These are phyloP conservation scores for Phenganax subtilis DNA, from an alignment of 92 coral and sea anemone genomes.

Conservation along the genomic window DNA sequence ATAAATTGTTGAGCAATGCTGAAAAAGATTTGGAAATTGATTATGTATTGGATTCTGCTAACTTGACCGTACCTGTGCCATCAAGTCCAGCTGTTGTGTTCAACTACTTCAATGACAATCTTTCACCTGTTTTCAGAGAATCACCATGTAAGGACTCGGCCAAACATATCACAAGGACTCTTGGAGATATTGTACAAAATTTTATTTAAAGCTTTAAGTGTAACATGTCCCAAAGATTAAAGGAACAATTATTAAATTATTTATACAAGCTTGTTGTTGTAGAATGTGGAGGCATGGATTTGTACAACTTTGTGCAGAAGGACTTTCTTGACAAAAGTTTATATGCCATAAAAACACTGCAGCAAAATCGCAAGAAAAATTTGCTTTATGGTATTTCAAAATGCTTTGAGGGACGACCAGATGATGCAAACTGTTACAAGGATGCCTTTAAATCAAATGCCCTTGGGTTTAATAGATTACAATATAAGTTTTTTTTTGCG, in stretches of 20 bases:
- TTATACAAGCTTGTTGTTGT: neutral
- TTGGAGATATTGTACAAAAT: constrained; percentile 22
- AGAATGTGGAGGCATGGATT: constrained; percentile 23
- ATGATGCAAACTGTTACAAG: constrained; percentile 18
- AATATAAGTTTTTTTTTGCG: constrained; percentile 52
- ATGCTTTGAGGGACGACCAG: constrained; percentile 36
- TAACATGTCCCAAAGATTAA: constrained; percentile 26
- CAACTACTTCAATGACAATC: constrained; percentile 21
- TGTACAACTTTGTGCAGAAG: constrained; percentile 38
- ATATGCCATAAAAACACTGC: constrained; percentile 29
- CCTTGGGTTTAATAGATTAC: constrained; percentile 56
- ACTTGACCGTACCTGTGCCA: constrained; percentile 20
- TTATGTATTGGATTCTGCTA: constrained; percentile 26
- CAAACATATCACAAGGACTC: neutral
- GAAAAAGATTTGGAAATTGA: constrained; percentile 46
- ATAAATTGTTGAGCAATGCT: constrained; percentile 45
- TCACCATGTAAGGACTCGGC: constrained; percentile 22
- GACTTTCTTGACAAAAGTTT: constrained; percentile 39
- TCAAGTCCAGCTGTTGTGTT: constrained; percentile 30
- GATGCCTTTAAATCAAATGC: constrained; percentile 53
- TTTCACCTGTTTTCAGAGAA: constrained; percentile 18
- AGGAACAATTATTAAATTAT: constrained; percentile 9
- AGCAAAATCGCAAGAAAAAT: constrained; percentile 34
- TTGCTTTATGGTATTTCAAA: constrained; percentile 37
- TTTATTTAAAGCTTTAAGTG: neutral